Evolutionary conservation across 2,113 vertebrate species (phyloP), one percentile per base, ranked within the genome.

Genomic region (Limnothrissa miodon): DNA sequence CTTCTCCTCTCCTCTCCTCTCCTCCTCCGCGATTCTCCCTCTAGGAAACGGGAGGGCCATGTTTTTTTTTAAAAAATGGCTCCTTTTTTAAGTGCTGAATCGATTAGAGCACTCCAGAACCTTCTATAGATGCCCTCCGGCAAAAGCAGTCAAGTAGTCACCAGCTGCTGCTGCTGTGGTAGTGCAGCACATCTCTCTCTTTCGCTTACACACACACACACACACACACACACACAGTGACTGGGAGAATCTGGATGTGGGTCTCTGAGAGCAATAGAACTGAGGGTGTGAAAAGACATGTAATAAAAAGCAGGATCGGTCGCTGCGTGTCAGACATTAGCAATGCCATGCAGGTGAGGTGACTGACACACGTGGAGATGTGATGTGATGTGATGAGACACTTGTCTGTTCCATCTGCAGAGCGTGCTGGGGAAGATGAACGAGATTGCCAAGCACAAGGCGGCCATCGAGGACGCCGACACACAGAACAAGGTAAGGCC

Each of bases 341-440:
- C 23, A 56, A 5, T 23, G 51, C 21, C 51, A 56, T 1, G 19
- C 51, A 23, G 51, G 51, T 23, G 51, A 56, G 51, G 51, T 23
- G 51, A 56, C 51, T 56, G 51, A 56, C 51, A 42, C 42, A 42
- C 6, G 42, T 42, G 42, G 42, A 42, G 51, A 23, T 48, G 19
- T 7, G 51, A 56, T 56, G 51, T 56, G 19, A 56, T n/a, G n/a
- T n/a, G n/a, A n/a, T n/a, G n/a, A n/a, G n/a, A 56, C 51, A 19
- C 23, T 85, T 48, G 29, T 29, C 9, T 90, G 62, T 39, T 45
- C 36, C 46, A 82, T 80, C 42, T 85, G 51, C 89, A 99, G 97
- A 98, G 97, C 23, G 96, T 99, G 83, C 92, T 99, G 82, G 97
- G 96, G 19, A 99, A 99, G 87, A 96, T 98, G 95, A 98, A 99